Conservation (phyloP, 2,888 invertebrate genomes). For the Frankliniella intonsa region DNA sequence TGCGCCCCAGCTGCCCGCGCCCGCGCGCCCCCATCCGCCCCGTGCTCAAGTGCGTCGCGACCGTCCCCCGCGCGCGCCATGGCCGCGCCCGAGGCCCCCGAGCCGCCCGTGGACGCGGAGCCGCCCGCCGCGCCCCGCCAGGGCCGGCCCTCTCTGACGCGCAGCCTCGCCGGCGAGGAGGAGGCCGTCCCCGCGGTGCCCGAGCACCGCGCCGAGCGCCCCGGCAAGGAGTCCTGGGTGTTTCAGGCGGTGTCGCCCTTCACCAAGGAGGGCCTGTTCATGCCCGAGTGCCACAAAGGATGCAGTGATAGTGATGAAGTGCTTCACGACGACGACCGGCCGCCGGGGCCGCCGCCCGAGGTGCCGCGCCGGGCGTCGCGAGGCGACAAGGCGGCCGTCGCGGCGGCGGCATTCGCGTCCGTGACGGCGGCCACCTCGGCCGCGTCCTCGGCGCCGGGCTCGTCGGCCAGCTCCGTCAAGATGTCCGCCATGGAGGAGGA, state of each 20-base stretch:
- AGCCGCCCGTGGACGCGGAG: conserved; percentile 47
- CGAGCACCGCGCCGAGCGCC: not conserved
- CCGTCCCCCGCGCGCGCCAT: not conserved
- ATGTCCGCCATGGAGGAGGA: conserved; percentile 69
- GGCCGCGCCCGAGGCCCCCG: conserved; percentile 35
- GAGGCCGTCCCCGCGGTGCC: not conserved
- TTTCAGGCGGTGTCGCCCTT: conserved; percentile 4
- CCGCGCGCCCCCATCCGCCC: not conserved
- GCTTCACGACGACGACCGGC: conserved; percentile 37
- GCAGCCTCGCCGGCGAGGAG: not conserved
- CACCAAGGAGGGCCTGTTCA: conserved; percentile 14
- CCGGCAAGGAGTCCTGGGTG: conserved; percentile 10
- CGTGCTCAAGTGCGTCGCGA: not conserved
- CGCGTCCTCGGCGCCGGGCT: conserved; percentile 47
- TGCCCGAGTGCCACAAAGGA: not conserved
- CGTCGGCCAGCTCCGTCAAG: conserved; percentile 44
- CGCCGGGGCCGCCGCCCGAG: conserved; percentile 49
- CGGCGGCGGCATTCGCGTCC: conserved; percentile 38
- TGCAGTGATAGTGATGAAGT: not conserved
- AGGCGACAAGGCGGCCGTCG: conserved; percentile 45
- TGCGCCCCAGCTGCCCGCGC: not conserved
- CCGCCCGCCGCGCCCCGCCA: not conserved
- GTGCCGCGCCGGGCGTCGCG: conserved; percentile 49
- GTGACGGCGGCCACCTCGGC: conserved; percentile 44
- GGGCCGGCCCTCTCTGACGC: conserved; percentile 8